phyloP scores from a whole-genome alignment of 2,113 vertebrate genomes.

The Tragelaphus strepsiceros region DNA sequence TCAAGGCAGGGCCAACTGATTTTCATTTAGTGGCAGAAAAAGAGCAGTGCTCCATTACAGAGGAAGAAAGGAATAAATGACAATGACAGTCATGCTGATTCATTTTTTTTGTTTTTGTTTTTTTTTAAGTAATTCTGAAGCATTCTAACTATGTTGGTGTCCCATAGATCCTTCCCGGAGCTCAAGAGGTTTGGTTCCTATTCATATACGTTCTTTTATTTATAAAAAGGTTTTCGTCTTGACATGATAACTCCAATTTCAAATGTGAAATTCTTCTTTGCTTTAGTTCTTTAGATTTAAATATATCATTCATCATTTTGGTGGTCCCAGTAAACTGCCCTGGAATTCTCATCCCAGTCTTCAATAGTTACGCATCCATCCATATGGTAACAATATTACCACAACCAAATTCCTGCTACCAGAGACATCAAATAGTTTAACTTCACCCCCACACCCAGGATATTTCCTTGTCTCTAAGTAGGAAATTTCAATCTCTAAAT shows the following conservation, averaged over 20 bases:
- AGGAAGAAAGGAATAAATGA: conserved; percentile 33
- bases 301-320: conserved; percentile 59
- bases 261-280: conserved; percentile 53
- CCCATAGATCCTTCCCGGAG: conserved; percentile 40
- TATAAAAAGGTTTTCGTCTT: conserved; percentile 60
- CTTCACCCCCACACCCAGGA: background rate
- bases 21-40: conserved; percentile 31
- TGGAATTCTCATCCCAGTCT: conserved; percentile 56
- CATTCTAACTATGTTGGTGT: conserved; percentile 48
- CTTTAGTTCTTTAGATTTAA: conserved; percentile 44
- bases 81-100: conserved; percentile 58
- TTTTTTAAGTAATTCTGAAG: conserved; percentile 48
- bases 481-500: conserved; percentile 16
- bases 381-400: conserved; percentile 66
- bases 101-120: background rate
- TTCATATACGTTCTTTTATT: background rate
- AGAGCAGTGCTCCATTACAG: background rate
- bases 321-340: conserved; percentile 48
- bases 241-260: conserved; percentile 55
- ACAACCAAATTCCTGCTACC: conserved; percentile 47
- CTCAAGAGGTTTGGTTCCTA: conserved; percentile 16
- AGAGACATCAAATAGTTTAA: conserved; percentile 50
- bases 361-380: conserved; percentile 1
- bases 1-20: conserved; percentile 20
- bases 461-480: conserved; percentile 25